Base-by-base conservation (phyloP, 2,888 invertebrate species). In the Physocephala rufipes region DNA sequence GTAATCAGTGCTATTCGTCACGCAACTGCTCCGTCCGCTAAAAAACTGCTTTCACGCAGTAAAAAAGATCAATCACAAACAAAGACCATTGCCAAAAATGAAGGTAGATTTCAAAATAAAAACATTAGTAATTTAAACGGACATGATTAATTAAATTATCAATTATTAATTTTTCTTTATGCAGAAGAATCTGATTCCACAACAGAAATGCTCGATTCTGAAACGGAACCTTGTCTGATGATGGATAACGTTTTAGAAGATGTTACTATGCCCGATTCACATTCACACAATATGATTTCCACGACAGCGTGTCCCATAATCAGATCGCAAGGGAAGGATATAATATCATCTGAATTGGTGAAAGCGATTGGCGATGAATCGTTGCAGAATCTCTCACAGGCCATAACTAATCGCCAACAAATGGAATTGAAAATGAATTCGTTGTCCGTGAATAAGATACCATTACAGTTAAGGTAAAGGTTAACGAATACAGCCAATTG, bases 201-300 rank as follows among this genome's bases (percentile, higher is more conserved):
- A 24, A 91, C 77, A 19, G 93, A 93, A 80, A 88, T 94, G 84
- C 87, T 94, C 49, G 93, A 94, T 84, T 93, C 93, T 0, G 94
- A 94, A 87, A 93, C 93, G 0, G 93, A 93, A 80, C 93, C 93
- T 0, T 92, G 93, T 78, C 87, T 94, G 26, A 93, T 93, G 89
- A 93, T 93, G 88, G 93, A 93, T 79, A 92, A 92, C 67, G 93
- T 90, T 36, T 79, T 90, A 73, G 91, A 91, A 82, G 91, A 91
- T 80, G 91, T 91, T 21, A 86, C 89, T 43, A 86, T 90, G 74
- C 90, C 89, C 0, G 91, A 91, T 79, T 90, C 90, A 16, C 90
- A 91, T 81, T 89, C 90, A 7, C 90, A 90, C 77, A 91, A 91
- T 81, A 89, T 91, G 88, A 88, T 91, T 26, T 91, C 91, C 68